Percentiles rank a stretch among this genome's conserved stretches.
Evolutionary conservation across 2,113 vertebrate species (phyloP).

Genomic region (Labrus mixtus): DNA sequence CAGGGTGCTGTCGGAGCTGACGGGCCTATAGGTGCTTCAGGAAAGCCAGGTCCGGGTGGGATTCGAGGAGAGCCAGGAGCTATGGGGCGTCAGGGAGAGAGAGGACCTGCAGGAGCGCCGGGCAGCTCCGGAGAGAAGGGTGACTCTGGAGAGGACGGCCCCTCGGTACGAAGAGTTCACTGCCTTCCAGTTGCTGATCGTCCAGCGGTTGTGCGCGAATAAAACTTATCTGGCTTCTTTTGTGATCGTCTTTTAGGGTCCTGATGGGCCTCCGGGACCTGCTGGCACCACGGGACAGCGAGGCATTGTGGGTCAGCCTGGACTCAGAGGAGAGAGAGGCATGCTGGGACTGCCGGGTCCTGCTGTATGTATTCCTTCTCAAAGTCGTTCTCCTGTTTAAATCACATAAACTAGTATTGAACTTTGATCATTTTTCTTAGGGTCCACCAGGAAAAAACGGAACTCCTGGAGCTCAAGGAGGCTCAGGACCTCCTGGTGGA

Average conservation of each 20-base stretch:
- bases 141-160: slow-evolving; percentile 94
- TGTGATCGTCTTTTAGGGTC: slow-evolving; percentile 84
- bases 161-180: slow-evolving; percentile 78
- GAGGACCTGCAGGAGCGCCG: slow-evolving; percentile 86
- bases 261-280: slow-evolving; percentile 93
- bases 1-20: slow-evolving; percentile 92
- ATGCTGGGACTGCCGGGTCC: slow-evolving; percentile 93
- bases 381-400: not conserved
- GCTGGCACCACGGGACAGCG: slow-evolving; percentile 92
- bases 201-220: not conserved
- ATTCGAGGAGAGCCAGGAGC: slow-evolving; percentile 91
- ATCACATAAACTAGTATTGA: not conserved
- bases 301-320: slow-evolving; percentile 94
- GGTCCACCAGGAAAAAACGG: slow-evolving; percentile 94
- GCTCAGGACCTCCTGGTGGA: slow-evolving; percentile 90
- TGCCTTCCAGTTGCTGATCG: not conserved
- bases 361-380: slow-evolving; percentile 84
- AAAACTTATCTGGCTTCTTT: not conserved
- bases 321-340: slow-evolving; percentile 93
- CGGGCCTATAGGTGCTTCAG: slow-evolving; percentile 90
- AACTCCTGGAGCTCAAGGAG: slow-evolving; percentile 86
- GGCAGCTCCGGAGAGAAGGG: slow-evolving; percentile 93
- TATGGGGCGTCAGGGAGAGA: slow-evolving; percentile 89
- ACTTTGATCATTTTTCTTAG: slow-evolving; percentile 72
- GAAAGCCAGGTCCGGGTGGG: slow-evolving; percentile 93